A percentile compares a stretch with the other conserved stretches of the same genome.
These are phyloP conservation scores for Archips crataeganus DNA, from an alignment of 2,888 invertebrate genomes.

Conservation along the genomic window DNA sequence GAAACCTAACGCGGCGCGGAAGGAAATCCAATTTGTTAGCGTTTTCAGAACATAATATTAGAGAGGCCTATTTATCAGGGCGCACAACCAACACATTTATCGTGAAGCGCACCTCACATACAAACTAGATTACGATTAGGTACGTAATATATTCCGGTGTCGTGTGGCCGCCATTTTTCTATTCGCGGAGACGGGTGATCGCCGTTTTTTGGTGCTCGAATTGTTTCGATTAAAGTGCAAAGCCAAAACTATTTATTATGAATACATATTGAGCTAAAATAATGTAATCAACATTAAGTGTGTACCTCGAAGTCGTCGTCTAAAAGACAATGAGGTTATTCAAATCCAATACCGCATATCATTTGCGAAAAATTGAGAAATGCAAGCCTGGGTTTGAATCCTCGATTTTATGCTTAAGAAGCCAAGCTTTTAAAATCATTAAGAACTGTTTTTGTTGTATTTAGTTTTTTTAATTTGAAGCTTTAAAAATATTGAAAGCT, in stretches of 20 bases:
- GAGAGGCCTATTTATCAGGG: constrained; percentile 74
- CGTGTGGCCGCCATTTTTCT: constrained; percentile 78
- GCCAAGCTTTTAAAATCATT: no score
- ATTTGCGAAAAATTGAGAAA: no score
- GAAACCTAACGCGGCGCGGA: constrained; percentile 57
- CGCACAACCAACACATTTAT: constrained; percentile 77
- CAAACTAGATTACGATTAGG: constrained; percentile 75
- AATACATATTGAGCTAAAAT: no score
- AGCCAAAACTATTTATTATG: background rate
- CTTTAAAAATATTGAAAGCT: no score
- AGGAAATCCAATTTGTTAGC: constrained; percentile 72
- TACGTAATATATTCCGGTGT: constrained; percentile 78
- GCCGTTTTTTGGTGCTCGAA: background rate
- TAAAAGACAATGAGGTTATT: no score
- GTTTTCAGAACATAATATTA: constrained; percentile 77
- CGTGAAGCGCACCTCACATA: constrained; percentile 71
- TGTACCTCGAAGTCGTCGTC: no score
- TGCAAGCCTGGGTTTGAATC: no score
- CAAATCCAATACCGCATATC: no score
- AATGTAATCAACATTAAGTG: no score
- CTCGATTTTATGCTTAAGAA: no score
- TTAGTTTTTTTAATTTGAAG: no score
- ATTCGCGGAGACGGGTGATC: constrained; percentile 61
- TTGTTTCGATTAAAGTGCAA: background rate
- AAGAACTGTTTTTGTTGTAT: no score